Conservation (phyloP, 2,113 vertebrate species). For the Parus major region DNA sequence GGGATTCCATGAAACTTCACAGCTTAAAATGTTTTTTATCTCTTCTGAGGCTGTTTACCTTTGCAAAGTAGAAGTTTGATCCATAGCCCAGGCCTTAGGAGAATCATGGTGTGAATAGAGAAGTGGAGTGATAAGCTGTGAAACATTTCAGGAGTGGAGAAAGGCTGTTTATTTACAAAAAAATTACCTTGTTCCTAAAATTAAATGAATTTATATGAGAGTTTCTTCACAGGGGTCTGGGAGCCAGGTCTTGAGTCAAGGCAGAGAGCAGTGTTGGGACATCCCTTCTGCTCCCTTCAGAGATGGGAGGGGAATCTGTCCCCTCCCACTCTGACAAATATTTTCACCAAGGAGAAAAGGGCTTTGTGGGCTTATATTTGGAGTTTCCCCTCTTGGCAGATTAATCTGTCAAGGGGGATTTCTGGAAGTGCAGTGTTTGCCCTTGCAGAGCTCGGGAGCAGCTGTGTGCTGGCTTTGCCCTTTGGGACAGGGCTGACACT, state of each 20-base stretch:
- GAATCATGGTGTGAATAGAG: not conserved
- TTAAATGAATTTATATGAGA: not conserved
- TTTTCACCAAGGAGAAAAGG: not conserved
- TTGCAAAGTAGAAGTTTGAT: not conserved
- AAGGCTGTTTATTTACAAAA: not conserved
- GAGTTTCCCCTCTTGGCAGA: not conserved
- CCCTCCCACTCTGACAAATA: rapidly evolving
- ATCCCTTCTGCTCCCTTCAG: not conserved
- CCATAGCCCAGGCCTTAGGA: not conserved
- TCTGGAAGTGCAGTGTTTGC: not conserved
- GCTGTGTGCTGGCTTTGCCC: rapidly evolving
- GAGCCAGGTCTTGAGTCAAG: not conserved
- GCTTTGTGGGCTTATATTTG: not conserved
- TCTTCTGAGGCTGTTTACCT: not conserved
- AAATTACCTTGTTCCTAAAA: not conserved
- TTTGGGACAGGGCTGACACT: not conserved
- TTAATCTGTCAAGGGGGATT: not conserved
- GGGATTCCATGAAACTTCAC: not conserved
- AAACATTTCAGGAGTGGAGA: not conserved
- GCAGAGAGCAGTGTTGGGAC: not conserved
- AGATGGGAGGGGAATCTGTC: not conserved
- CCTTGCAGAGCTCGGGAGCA: not conserved
- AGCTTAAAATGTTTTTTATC: not conserved
- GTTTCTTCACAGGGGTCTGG: not conserved
- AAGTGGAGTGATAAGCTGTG: not conserved